Evolutionary conservation across 1,140 invertebrate genomes (phyloP), one percentile per base, ranked within the genome.

Genomic region (Drosophila santomea): DNA sequence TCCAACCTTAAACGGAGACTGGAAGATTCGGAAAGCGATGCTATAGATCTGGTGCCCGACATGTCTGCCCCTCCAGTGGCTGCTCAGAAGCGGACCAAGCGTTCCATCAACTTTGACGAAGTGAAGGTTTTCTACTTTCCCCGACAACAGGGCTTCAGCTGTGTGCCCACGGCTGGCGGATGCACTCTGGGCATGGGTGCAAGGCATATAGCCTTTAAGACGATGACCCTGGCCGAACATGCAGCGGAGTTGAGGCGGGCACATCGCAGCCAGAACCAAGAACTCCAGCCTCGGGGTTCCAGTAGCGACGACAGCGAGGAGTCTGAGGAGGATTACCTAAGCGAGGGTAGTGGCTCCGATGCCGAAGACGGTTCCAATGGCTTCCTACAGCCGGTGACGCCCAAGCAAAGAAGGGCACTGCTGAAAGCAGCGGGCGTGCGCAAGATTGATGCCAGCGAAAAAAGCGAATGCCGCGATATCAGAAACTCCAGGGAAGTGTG

Each of bases 81-180:
- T 90, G 32, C 93, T 89, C 91, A 93, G 20, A 94, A 95, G 76
- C 96, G 95, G 91, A 95, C 94, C 91, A 96, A 96, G 90, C 94
- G 95, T 69, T 94, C 94, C 39, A 97, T 99, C 66, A 95, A 96
- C 52, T 99, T 99, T 93, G 96, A 98, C 79, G 96, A 95, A 76
- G 98, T 99, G 1, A 98, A 97, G 25, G 97, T 99, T 1, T 99
- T 96, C 93, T 99, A 99, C 93, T 99, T 99, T 93, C 97, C 97
- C 0, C 93, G 98, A 90, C 95, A 97, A 45, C 98, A 99, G 94
- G 98, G 98, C n/a, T 99, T 99, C 93, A 97, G 97, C 14, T 99
- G 98, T 94, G 97, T 99, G 55, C 98, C 98, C 57, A 98, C 98
- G 54, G 97, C 98, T 94, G 98, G 98, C 39, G 98, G 98, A 28